phyloP scores from a whole-genome alignment of 2,888 invertebrate genomes.

The Anoplius nigerrimus region DNA sequence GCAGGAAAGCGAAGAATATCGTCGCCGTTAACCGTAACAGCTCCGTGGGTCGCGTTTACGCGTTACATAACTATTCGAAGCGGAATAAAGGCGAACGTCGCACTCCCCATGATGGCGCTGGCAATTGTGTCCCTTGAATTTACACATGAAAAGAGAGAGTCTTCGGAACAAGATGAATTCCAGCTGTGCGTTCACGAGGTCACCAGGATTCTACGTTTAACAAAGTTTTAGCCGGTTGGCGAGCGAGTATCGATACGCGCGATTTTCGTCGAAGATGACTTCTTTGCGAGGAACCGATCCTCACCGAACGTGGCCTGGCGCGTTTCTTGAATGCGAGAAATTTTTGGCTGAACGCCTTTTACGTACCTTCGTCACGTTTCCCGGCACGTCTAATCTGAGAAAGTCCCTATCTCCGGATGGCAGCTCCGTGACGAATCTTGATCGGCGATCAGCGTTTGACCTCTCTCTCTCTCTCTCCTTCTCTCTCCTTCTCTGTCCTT shows the following conservation, averaged over 20 bases:
- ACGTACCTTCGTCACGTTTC: too few species aligned
- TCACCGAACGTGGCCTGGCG: too few species aligned
- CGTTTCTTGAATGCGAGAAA: too few species aligned
- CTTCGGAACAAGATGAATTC: conserved; percentile 25
- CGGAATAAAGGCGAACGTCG: conserved; percentile 26
- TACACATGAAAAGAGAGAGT: conserved; percentile 55
- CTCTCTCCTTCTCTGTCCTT: not conserved
- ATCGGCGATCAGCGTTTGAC: too few species aligned
- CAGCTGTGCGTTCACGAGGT: conserved; percentile 30
- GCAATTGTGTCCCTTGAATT: conserved; percentile 55
- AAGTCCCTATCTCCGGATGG: too few species aligned
- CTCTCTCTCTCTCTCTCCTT: not conserved
- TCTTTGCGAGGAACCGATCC: too few species aligned
- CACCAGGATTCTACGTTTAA: not conserved
- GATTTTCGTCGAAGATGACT: too few species aligned
- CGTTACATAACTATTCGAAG: conserved; percentile 46
- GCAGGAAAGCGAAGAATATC: too few species aligned
- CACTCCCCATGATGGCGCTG: conserved; percentile 18
- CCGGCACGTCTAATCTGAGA: too few species aligned
- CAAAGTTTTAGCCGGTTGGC: too few species aligned
- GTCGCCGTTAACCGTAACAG: conserved; percentile 17
- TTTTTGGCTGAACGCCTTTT: too few species aligned
- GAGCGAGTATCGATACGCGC: too few species aligned
- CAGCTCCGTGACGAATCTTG: not conserved
- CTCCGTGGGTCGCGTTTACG: conserved; percentile 27